phyloP scores from a whole-genome alignment of 2,113 vertebrate species.

The Myiozetetes cayanensis region DNA sequence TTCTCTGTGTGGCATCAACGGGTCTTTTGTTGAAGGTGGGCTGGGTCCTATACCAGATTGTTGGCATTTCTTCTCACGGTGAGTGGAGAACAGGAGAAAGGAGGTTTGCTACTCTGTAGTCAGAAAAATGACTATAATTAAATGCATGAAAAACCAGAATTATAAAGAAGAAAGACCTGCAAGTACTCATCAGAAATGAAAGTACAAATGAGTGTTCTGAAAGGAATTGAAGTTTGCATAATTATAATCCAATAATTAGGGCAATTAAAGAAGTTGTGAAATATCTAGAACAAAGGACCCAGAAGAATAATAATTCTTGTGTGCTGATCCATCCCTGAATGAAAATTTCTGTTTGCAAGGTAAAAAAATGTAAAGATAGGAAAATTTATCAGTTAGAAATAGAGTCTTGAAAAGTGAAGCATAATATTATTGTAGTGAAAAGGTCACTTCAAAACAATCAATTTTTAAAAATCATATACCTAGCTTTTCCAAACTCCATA shows the following conservation, averaged over 20 bases:
- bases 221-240: not conserved
- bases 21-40: not conserved
- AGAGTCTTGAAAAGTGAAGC: not conserved
- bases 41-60: not conserved
- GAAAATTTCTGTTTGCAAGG: not conserved
- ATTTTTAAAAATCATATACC: not conserved
- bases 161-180: not conserved
- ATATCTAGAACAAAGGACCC: not conserved
- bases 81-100: not conserved
- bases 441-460: not conserved
- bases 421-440: not conserved
- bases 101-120: not conserved
- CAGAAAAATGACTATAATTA: conserved; percentile 24
- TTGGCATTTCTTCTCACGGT: not conserved
- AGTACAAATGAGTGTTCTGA: not conserved
- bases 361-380: not conserved
- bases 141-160: not conserved
- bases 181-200: not conserved
- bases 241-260: conserved; percentile 21
- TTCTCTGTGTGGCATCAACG: accelerated
- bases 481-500: not conserved
- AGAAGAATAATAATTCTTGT: not conserved
- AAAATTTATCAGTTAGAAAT: not conserved
- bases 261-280: conserved; percentile 9
- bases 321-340: not conserved